Conservation (phyloP, 2,797 vertebrate species). For the Aselliscus stoliczkanus region DNA sequence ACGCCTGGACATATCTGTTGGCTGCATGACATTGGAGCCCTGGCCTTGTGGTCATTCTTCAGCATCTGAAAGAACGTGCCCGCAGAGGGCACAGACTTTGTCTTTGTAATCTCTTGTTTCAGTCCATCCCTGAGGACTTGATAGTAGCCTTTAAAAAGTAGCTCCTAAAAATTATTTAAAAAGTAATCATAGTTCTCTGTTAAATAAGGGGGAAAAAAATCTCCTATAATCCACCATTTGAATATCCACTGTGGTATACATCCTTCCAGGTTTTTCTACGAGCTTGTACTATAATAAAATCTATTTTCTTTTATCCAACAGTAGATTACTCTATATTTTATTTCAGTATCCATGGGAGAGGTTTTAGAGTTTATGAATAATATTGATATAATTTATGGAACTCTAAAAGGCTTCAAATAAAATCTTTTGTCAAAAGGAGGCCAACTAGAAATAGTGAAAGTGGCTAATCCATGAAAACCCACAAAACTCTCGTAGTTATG, state of each 20-base stretch:
- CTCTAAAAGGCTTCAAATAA: not conserved
- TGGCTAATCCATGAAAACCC: not conserved
- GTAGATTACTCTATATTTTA: not conserved
- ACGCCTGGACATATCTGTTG: not conserved
- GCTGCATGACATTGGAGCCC: no score
- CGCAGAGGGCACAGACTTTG: not conserved
- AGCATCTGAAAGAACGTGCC: not conserved
- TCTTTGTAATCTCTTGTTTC: slow-evolving; percentile 1
- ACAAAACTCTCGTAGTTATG: no score
- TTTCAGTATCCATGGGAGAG: not conserved
- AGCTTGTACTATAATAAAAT: not conserved
- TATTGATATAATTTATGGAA: not conserved
- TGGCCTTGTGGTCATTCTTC: no score
- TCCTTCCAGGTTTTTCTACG: not conserved
- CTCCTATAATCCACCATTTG: not conserved
- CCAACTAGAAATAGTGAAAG: not conserved
- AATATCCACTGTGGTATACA: not conserved
- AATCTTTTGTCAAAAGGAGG: not conserved
- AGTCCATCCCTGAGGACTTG: not conserved
- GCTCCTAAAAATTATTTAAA: not conserved
- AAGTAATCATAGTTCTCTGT: not conserved
- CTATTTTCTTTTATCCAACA: not conserved
- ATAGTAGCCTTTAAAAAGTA: not conserved
- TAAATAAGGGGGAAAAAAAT: not conserved
- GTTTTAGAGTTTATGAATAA: slow-evolving; percentile 8